phyloP scores from a whole-genome alignment of 92 coral and sea anemone species.

The Pocillopora grandis region DNA sequence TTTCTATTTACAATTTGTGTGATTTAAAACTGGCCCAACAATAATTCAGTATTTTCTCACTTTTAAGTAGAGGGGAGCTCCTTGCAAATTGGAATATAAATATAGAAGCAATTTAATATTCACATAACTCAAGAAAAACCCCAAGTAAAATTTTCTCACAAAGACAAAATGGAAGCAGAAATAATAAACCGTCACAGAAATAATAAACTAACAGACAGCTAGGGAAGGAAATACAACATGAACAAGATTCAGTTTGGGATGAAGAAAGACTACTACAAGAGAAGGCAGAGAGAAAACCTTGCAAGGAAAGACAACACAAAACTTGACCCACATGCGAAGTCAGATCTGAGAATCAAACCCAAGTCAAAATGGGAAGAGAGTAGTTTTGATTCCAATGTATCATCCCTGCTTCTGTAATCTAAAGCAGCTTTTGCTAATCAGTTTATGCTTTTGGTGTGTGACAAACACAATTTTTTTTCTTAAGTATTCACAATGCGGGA shows the following conservation, averaged over 20 bases:
- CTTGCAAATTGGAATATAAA: slow-evolving; percentile 23
- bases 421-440: not conserved
- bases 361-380: no score
- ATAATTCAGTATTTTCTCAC: slow-evolving; percentile 10
- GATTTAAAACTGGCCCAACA: slow-evolving; percentile 52
- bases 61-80: slow-evolving; percentile 18
- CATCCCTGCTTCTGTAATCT: not conserved
- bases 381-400: no score
- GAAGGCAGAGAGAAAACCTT: no score
- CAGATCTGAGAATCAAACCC: no score
- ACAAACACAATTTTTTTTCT: slow-evolving; percentile 8
- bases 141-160: not conserved
- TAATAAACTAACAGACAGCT: not conserved
- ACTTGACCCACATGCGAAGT: no score
- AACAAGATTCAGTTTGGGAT: not conserved
- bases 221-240: not conserved
- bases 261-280: not conserved
- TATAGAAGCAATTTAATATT: not conserved
- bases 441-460: slow-evolving; percentile 28
- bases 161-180: not conserved
- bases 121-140: not conserved
- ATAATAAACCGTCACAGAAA: not conserved
- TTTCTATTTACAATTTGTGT: not conserved
- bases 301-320: no score
- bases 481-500: not conserved